phyloP scores from a whole-genome alignment of 2,888 invertebrate species.

The Phalangium opilio region DNA sequence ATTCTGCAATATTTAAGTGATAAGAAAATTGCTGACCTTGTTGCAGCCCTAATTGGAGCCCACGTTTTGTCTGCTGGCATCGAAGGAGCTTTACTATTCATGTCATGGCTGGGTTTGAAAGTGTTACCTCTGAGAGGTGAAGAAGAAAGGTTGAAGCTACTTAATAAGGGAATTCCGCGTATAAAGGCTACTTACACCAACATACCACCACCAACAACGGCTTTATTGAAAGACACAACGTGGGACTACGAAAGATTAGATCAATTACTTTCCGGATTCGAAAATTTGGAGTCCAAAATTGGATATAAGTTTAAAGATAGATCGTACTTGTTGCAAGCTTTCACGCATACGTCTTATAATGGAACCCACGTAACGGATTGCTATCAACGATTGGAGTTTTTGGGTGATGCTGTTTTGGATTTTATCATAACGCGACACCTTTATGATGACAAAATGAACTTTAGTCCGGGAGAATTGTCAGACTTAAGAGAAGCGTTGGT shows the following conservation, averaged over 20 bases:
- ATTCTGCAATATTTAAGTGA: constrained; percentile 23
- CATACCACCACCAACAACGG: not conserved
- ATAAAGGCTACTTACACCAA: too few species aligned
- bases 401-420: constrained; percentile 81
- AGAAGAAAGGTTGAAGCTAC: not conserved
- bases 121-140: constrained; percentile 5
- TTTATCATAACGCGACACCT: constrained; percentile 76
- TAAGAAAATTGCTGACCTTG: constrained; percentile 61
- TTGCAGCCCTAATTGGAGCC: constrained; percentile 70
- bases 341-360: constrained; percentile 81
- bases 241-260: constrained; percentile 1
- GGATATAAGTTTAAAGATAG: constrained; percentile 65
- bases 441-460: constrained; percentile 52
- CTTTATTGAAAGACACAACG: not conserved
- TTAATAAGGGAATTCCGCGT: not conserved
- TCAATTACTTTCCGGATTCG: constrained; percentile 13
- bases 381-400: constrained; percentile 52
- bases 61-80: constrained; percentile 47
- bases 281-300: constrained; percentile 43
- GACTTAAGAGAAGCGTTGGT: constrained; percentile 88
- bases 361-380: constrained; percentile 58
- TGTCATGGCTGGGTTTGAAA: constrained; percentile 15
- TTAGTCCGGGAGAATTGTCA: constrained; percentile 73
- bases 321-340: constrained; percentile 66
- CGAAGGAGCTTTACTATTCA: constrained; percentile 23